Evolutionary conservation across 1,140 invertebrate species (phyloP).

Genomic region (Aplysia californica): DNA sequence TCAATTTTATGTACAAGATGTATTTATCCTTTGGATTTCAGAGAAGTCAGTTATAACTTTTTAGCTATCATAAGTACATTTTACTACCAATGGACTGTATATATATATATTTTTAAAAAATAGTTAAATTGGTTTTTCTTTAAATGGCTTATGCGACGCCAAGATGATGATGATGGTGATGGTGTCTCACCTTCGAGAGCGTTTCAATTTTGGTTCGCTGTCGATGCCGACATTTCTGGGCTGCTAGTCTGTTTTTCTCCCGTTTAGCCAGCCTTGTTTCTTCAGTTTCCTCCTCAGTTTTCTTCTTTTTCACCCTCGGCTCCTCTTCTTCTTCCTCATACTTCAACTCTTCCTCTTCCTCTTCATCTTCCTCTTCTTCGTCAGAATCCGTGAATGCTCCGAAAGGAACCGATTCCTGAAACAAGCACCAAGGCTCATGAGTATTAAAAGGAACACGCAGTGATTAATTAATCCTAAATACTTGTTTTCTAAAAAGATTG

Average conservation of each 20-base stretch:
- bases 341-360: not conserved
- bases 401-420: too few relatives aligned
- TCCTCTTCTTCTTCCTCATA: conserved; percentile 72
- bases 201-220: conserved; percentile 90
- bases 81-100: not conserved
- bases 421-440: too few relatives aligned
- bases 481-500: too few relatives aligned
- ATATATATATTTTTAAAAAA: not conserved
- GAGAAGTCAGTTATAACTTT: not conserved
- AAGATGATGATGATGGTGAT: too few relatives aligned
- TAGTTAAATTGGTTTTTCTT: not conserved
- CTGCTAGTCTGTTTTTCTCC: conserved; percentile 94
- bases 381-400: too few relatives aligned
- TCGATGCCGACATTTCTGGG: conserved; percentile 94
- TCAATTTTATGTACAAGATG: too few relatives aligned
- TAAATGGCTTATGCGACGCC: too few relatives aligned
- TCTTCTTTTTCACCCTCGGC: too few relatives aligned
- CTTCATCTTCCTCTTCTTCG: conserved; percentile 2
- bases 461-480: too few relatives aligned
- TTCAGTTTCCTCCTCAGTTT: conserved; percentile 89
- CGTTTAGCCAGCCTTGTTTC: conserved; percentile 84
- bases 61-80: not conserved
- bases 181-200: conserved; percentile 74
- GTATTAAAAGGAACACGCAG: too few relatives aligned
- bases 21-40: not conserved